Evolutionary conservation across 2,888 invertebrate genomes (phyloP).

Genomic region (Emesis furor): DNA sequence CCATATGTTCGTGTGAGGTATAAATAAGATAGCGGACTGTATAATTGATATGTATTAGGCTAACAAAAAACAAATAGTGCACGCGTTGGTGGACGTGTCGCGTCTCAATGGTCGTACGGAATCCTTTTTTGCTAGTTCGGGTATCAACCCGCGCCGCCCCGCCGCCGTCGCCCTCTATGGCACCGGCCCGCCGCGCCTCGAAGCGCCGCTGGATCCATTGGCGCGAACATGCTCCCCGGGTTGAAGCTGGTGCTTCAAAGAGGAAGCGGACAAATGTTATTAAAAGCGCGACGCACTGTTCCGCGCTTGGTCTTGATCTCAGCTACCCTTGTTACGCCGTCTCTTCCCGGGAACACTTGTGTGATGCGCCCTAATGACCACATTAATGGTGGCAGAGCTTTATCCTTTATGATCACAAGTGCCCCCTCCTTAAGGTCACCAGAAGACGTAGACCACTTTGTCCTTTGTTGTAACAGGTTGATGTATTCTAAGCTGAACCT

Average conservation of each 20-base stretch:
- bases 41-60: no score
- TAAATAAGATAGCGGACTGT: no score
- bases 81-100: no score
- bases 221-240: slow-evolving; percentile 32
- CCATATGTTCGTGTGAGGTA: no score
- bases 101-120: no score
- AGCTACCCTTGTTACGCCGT: slow-evolving; percentile 46
- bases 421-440: slow-evolving; percentile 36
- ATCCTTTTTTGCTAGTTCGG: no score
- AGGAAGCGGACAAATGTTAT: slow-evolving; percentile 12
- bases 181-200: no score
- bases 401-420: slow-evolving; percentile 59
- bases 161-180: no score
- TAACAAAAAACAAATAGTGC: no score
- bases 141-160: no score
- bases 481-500: slow-evolving; percentile 14
- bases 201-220: no score
- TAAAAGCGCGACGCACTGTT: slow-evolving; percentile 19
- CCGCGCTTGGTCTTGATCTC: slow-evolving; percentile 5
- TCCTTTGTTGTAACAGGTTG: slow-evolving; percentile 20
- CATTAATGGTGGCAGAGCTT: slow-evolving; percentile 48
- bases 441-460: slow-evolving; percentile 36
- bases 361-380: slow-evolving; percentile 57
- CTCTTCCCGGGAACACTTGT: slow-evolving; percentile 33
- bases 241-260: slow-evolving; percentile 17